Evolutionary conservation across 2,113 vertebrate genomes (phyloP), one percentile per base, ranked within the genome.

Genomic region (Anoplopoma fimbria): DNA sequence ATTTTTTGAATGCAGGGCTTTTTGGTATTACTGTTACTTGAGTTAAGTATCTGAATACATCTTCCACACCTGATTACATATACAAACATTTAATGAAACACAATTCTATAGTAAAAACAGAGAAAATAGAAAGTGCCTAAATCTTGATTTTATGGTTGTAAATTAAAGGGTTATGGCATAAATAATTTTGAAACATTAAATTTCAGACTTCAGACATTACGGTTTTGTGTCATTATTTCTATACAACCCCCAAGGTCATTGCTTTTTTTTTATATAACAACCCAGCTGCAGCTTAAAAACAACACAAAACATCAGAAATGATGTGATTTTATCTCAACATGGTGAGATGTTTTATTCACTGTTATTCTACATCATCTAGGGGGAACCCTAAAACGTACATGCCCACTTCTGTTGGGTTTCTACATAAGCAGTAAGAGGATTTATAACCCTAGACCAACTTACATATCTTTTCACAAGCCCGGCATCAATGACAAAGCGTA

Each of bases 391-490:
- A 40, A 25, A 25, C 5, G 1, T 29, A 1, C 27, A 13, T 33
- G 5, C 13, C 47, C 12, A 36, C 21, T 55, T 70, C 33, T 36
- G 69, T 13, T 69, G 29, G 27, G 67, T 34, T 53, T 34, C 25
- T 40, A 17, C n/a, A 10, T 9, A 14, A 15, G 7, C 14, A 38
- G 33, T 8, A 19, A 27, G 4, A 19, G 10, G 23, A 23, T 60
- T 8, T 9, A 73, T 12, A 57, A 58, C 45, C 2, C 33, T 9
- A 34, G 9, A 70, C 34, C 51, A 34, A 95, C 93, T 94, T 88
- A 98, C 97, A 91, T 95, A 94, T 93, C 95, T 96, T 60, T 91
- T 96, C 73, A 97, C 96, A 10, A 97, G 82, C 1, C 97, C 97
- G 0, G 94, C 91, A 40, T 97, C 97, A 3, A 98, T 97, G 38